A percentile compares a stretch with the other conserved stretches of the same genome.
Evolutionary conservation across 2,888 invertebrate genomes (phyloP).

Genomic region (Nemapogon koenigi): DNA sequence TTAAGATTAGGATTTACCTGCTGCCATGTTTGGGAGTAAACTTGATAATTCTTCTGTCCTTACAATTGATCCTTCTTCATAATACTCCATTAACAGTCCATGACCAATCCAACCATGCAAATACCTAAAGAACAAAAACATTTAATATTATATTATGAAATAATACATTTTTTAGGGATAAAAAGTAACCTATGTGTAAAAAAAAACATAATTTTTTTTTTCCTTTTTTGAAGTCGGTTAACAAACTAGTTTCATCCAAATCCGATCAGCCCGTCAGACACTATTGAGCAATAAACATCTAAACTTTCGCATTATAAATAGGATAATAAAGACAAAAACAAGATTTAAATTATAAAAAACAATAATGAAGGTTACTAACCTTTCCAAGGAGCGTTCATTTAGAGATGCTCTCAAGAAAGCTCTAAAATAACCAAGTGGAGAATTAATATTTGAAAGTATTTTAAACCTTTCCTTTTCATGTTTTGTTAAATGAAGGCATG

Average conservation of each 20-base stretch:
- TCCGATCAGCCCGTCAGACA: too few relatives aligned
- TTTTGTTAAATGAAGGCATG: constrained; percentile 79
- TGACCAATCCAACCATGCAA: constrained; percentile 77
- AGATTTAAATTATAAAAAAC: constrained; percentile 1
- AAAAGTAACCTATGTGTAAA: too few relatives aligned
- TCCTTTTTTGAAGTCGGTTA: too few relatives aligned
- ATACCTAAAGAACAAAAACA: constrained; percentile 52
- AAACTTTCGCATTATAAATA: too few relatives aligned
- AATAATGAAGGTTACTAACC: constrained; percentile 38
- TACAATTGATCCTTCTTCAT: constrained; percentile 87
- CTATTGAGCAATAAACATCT: too few relatives aligned
- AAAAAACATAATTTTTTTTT: too few relatives aligned
- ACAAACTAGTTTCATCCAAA: too few relatives aligned
- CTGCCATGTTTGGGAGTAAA: constrained; percentile 84
- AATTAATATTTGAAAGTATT: constrained; percentile 57
- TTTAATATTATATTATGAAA: background rate
- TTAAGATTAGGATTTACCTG: constrained; percentile 71
- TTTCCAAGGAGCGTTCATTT: constrained; percentile 90
- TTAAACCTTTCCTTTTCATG: constrained; percentile 89
- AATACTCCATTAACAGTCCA: constrained; percentile 71
- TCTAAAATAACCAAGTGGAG: constrained; percentile 77
- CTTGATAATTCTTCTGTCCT: constrained; percentile 79
- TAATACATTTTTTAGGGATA: background rate
- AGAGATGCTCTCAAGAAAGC: constrained; percentile 90
- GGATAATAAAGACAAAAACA: constrained; percentile 1